Base-by-base conservation (phyloP, 2,797 vertebrate genomes). In the Myotis myotis region DNA sequence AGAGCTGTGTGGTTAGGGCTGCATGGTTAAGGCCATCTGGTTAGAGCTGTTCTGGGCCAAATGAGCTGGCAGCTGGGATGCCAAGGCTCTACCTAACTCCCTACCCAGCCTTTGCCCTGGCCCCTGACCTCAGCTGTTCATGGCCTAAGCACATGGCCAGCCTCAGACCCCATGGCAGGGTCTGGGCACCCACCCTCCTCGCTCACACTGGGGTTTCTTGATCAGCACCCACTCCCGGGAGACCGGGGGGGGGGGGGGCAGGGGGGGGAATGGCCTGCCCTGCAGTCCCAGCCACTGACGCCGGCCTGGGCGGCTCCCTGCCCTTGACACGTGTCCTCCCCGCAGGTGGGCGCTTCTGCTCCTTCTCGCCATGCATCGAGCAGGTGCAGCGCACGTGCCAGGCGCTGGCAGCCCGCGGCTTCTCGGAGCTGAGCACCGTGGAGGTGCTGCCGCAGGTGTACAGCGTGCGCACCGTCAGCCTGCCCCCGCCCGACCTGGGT, bases 331-430 rank as follows among this genome's bases (percentile, higher is more conserved):
- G 6, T 10, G 38, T 94, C 94, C 94, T 49, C 93, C 23, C 96
- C 87, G 15, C 98, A 99, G 99, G 99, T 49, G 99, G 99, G 12
- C 99, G 99, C 47, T 91, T 99, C 95, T 99, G 99, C 79, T 99
- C 99, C 44, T 99, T 99, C 98, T 99, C 99, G 0, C 99, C 99
- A 0, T 99, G 99, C 92, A 99, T 99, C 0, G 99, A 99, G 98
- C 99, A 99, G 98, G 99, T 99, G 8, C 99, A 99, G 97, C 98
- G 98, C 98, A 99, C 99, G 0, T 99, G 99, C 81, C 98, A 99
- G 92, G 98, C 98, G 0, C 97, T 99, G 98, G 95, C 96, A 0
- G 98, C 98, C 57, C 97, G 97, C 0, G 99, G 99, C 47, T 99
- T 99, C 81, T 97, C 98, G 25, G 99, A 99, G 98, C 98, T 99